These are phyloP conservation scores for Python bivittatus DNA, from an alignment of 2,113 vertebrate genomes.

Conservation along the genomic window DNA sequence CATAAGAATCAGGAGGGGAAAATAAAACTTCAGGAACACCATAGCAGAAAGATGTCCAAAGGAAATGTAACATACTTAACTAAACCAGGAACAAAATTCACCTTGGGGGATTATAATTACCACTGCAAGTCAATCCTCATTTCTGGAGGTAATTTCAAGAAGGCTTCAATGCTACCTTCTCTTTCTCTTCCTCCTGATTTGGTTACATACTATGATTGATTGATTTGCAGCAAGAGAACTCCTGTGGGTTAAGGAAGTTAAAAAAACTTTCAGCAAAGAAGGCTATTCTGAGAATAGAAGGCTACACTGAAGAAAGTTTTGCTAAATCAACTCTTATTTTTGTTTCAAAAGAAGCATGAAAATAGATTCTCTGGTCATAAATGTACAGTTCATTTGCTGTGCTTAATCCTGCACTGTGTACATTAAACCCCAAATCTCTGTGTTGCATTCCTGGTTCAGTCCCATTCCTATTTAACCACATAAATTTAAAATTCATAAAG, in stretches of 20 bases:
- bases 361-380: background rate
- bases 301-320: background rate
- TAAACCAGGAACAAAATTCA: background rate
- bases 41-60: conserved; percentile 11
- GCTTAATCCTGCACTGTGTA: background rate
- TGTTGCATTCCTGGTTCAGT: background rate
- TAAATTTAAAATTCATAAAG: conserved; percentile 9
- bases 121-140: background rate
- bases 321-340: background rate
- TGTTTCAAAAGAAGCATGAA: background rate
- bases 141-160: background rate
- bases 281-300: background rate
- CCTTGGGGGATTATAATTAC: background rate
- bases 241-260: background rate
- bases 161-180: background rate
- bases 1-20: background rate
- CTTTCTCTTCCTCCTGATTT: background rate
- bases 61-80: background rate
- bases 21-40: background rate
- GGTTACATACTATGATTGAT: background rate
- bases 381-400: background rate
- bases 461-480: background rate
- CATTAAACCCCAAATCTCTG: background rate
- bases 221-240: background rate
- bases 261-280: background rate